phyloP scores from a whole-genome alignment of 2,797 vertebrate genomes.

The Crax fasciolata region DNA sequence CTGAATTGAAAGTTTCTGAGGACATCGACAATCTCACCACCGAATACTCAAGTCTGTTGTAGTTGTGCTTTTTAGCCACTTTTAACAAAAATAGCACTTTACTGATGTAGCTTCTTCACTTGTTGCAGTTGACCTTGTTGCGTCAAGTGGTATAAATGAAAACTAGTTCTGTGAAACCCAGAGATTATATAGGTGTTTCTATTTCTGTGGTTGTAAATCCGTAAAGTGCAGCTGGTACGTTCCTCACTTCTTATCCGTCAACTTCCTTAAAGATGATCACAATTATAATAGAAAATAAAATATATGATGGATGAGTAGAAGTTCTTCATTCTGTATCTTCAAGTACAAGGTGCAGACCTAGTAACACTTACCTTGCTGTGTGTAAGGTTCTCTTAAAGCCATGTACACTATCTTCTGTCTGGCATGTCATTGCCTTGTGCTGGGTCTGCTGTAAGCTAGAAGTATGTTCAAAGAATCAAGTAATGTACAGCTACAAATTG shows the following conservation, averaged over 20 bases:
- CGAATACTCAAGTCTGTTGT: slow-evolving; percentile 28
- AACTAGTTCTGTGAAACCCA: slow-evolving; percentile 65
- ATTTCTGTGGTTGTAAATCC: slow-evolving; percentile 67
- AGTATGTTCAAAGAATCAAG: background rate
- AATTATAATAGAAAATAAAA: slow-evolving; percentile 53
- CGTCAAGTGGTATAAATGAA: slow-evolving; percentile 37
- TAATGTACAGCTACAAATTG: background rate
- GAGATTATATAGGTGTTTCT: slow-evolving; percentile 57
- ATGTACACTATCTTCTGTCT: background rate
- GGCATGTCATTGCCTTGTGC: background rate
- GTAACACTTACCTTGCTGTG: background rate
- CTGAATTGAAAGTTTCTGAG: slow-evolving; percentile 73
- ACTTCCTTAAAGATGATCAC: slow-evolving; percentile 7
- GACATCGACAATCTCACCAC: slow-evolving; percentile 29
- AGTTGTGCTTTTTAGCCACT: slow-evolving; percentile 73
- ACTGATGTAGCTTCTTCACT: slow-evolving; percentile 70
- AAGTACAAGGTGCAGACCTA: background rate
- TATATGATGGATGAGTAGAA: slow-evolving; percentile 25
- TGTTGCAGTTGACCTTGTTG: slow-evolving; percentile 67
- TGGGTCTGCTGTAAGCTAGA: background rate
- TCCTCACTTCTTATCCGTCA: slow-evolving; percentile 1
- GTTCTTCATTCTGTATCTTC: background rate
- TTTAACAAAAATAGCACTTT: slow-evolving; percentile 77
- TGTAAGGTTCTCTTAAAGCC: slow-evolving; percentile 19
- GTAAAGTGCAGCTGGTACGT: slow-evolving; percentile 57